Percentiles rank a stretch among this genome's conserved stretches.
Evolutionary conservation across 2,888 invertebrate species (phyloP).

Genomic region (Leuctra nigra): DNA sequence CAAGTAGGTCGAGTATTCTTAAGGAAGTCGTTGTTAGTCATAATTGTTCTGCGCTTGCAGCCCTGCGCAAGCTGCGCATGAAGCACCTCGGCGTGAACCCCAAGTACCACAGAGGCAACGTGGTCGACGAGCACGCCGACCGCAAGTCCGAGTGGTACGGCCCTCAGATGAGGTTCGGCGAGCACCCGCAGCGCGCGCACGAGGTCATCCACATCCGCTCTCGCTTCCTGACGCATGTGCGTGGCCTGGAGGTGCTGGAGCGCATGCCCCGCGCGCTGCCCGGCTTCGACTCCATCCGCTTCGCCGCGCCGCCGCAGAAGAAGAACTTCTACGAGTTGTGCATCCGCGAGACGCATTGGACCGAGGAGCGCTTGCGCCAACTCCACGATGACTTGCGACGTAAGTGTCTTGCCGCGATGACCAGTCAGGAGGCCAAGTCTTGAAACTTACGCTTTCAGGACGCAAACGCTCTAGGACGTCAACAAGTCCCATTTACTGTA

Average conservation of each 20-base stretch:
- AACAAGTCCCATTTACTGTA: no score
- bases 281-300: conserved; percentile 1
- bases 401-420: no score
- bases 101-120: conserved; percentile 42
- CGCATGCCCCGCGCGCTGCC: conserved; percentile 42
- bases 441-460: no score
- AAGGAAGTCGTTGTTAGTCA: no score
- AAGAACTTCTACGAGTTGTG: conserved; percentile 41
- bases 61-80: conserved; percentile 45
- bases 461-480: no score
- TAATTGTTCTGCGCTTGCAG: no score
- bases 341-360: conserved; percentile 57
- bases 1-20: no score
- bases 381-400: conserved; percentile 54
- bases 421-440: no score
- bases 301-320: conserved; percentile 28
- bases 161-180: conserved; percentile 56
- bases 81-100: conserved; percentile 39
- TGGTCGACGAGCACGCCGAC: conserved; percentile 47
- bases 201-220: conserved; percentile 39
- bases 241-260: conserved; percentile 44
- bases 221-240: conserved; percentile 19
- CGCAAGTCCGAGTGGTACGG: conserved; percentile 57
- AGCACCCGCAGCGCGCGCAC: conserved; percentile 56
- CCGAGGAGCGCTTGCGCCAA: conserved; percentile 51